Evolutionary conservation across 2,888 invertebrate species (phyloP), one percentile per base, ranked within the genome.

Genomic region (Ethmia dodecea): DNA sequence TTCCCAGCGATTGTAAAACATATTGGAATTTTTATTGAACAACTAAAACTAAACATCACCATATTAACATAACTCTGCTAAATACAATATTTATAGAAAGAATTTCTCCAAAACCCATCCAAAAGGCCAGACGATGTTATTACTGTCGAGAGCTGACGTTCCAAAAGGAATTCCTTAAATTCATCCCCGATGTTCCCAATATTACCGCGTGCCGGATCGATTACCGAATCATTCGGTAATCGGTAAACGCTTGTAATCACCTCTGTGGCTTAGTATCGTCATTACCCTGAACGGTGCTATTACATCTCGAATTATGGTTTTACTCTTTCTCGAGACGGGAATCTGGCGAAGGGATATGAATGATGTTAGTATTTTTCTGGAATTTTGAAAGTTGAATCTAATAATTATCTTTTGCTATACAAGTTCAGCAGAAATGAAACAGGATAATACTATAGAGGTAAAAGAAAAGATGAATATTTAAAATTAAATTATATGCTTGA

Each of bases 171-270:
- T 75, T 73, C 67, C 68, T 53, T 37, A 44, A 47, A 57, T 54
- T 49, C 46, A 48, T 35, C 40, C 44, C 41, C 43, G 51, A 61
- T 64, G 56, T 71, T 73, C 65, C 67, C 65, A 67, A 77, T 73
- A 74, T 73, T 71, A 56, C 54, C 47, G 47, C 53, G 50, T 51
- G 52, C 45, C 38, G 43, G 47, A 60, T 55, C 73, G 73, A 77
- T 81, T 81, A 81, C 78, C 66, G 69, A 74, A 80, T 79, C 69
- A 73, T 74, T 70, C 67, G 63, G 80, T 83, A 81, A 84, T n/a
- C 67, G 63, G 80, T 83, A 81, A 84, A 74, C 60, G 78, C 68
- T 72, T 75, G 83, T 84, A 80, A 81, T 80, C 79, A 68, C 77
- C 73, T 71, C 65, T 49, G 66, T 58, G 63, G 65, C 61, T 71